Conservation (phyloP, 2,797 vertebrate genomes). For the Ambastaia sidthimunki region DNA sequence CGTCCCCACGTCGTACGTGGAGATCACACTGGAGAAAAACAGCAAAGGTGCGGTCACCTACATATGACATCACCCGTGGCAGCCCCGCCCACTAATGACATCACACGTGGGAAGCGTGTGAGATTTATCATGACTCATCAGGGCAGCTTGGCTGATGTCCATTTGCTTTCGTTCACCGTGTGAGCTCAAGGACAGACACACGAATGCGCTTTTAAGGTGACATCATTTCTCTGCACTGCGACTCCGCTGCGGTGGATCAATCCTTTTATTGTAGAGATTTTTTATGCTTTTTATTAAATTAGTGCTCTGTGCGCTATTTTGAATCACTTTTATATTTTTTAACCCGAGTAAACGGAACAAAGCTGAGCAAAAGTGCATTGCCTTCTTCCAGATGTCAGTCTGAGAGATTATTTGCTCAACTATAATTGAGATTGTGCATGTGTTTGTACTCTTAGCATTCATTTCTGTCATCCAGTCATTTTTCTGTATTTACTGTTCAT, state of each 20-base stretch:
- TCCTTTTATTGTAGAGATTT: slow-evolving; percentile 17
- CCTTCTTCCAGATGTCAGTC: not conserved
- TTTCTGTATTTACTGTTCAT: not conserved
- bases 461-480: not conserved
- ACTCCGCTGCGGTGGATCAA: not conserved
- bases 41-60: slow-evolving; percentile 99
- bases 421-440: not conserved
- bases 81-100: slow-evolving; percentile 26
- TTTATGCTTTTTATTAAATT: slow-evolving; percentile 9
- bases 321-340: slow-evolving; percentile 21
- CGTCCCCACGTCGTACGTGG: slow-evolving; percentile 97
- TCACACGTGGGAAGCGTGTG: slow-evolving; percentile 34
- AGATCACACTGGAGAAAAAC: slow-evolving; percentile 98
- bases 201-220: slow-evolving; percentile 14
- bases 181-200: slow-evolving; percentile 67
- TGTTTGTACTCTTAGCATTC: slow-evolving; percentile 1
- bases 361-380: slow-evolving; percentile 2
- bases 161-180: slow-evolving; percentile 70
- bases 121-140: slow-evolving; percentile 39
- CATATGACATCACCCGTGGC: slow-evolving; percentile 84
- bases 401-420: not conserved
- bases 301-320: not conserved
- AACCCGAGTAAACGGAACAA: not conserved
- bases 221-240: slow-evolving; percentile 15
- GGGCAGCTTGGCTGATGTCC: slow-evolving; percentile 34